phyloP scores from a whole-genome alignment of 2,113 vertebrate species.

The Noturus placidus region DNA sequence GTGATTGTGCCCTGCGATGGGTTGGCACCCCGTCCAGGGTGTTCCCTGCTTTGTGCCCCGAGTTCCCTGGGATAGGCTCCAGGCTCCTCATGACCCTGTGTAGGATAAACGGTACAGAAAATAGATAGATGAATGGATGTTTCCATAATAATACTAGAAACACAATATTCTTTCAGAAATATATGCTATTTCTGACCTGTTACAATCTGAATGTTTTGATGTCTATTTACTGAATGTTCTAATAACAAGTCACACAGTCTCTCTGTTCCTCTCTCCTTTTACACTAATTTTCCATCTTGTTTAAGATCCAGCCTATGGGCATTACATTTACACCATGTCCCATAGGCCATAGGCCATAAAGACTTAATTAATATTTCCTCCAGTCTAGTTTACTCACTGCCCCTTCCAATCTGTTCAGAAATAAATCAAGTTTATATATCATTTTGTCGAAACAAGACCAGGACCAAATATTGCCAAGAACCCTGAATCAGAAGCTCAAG shows the following conservation, averaged over 20 bases:
- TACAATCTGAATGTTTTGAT: neutral
- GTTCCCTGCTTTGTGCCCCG: no score
- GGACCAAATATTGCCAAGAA: slow-evolving; percentile 47
- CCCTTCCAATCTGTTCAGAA: slow-evolving; percentile 67
- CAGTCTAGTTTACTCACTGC: slow-evolving; percentile 63
- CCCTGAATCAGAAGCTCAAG: slow-evolving; percentile 23
- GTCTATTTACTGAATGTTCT: neutral
- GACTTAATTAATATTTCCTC: slow-evolving; percentile 70
- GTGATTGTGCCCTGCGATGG: no score
- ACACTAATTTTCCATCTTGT: slow-evolving; percentile 1
- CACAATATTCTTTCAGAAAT: neutral
- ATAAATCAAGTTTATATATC: slow-evolving; percentile 65
- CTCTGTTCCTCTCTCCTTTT: slow-evolving; percentile 7
- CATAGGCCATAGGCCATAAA: slow-evolving; percentile 66
- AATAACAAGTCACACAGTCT: neutral
- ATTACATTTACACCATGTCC: slow-evolving; percentile 67
- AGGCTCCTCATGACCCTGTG: no score
- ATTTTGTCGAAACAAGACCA: slow-evolving; percentile 24
- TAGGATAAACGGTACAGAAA: no score
- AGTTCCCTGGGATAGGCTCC: no score
- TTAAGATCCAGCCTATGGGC: slow-evolving; percentile 53
- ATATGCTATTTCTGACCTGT: neutral
- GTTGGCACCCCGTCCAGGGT: no score
- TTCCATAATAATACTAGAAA: neutral
- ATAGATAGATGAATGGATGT: no score